Base-by-base conservation (phyloP, 2,797 vertebrate species). In the Pipistrellus kuhlii region DNA sequence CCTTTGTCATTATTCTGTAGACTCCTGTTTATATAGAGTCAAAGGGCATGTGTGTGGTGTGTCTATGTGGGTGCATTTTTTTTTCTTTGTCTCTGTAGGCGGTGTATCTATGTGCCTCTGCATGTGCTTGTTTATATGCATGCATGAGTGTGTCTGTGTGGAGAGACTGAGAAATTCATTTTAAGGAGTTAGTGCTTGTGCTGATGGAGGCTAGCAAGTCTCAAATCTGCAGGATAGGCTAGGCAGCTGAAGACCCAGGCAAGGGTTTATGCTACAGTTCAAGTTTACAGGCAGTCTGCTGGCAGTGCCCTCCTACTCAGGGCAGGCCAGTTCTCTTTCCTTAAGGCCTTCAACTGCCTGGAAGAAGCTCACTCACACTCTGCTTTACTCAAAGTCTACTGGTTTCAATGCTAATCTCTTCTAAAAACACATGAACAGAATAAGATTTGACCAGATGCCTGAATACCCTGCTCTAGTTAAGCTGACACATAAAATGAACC, bases 331-430 rank as follows among this genome's bases (percentile, higher is more conserved):
- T 6, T 35, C 14, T 25, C 59, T 81, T 55, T n/a, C 55, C 27
- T 18, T 8, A 77, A 88, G 57, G 23, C 18, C 10, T 23, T 89
- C 41, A 66, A 12, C 7, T 21, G 64, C 78, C 32, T 66, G 4
- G 15, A 32, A 15, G 23, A 86, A 44, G 14, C 25, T 48, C 46
- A 53, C 32, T 27, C 12, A 75, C 35, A 20, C 57, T 35, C 57
- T 78, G 48, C 32, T 76, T 87, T 85, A 53, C 8, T 83, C 64
- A 46, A 44, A 71, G 72, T 41, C 55, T 73, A 27, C n/a, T 71
- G 51, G 85, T 46, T 80, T 88, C 88, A 95, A 69, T 83, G 46
- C 44, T 82, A 55, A 90, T 35, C 38, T 85, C 44, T 72, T 13
- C 69, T 51, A 14, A 88, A 48, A 77, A 44, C 35, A 48, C 23